Conservation (phyloP, 2,888 invertebrate species). For the Spilarctia lutea region DNA sequence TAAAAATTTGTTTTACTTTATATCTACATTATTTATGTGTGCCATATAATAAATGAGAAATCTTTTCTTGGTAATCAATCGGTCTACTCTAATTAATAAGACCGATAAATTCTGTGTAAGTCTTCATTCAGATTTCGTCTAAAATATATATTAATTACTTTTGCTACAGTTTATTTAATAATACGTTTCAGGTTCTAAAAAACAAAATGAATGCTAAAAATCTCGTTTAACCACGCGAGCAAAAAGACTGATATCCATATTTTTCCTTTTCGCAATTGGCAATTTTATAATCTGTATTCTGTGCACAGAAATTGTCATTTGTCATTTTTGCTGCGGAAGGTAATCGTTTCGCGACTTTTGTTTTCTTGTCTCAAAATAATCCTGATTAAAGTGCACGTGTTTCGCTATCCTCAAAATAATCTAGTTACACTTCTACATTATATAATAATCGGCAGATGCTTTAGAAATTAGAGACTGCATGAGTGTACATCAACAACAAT, state of each 20-base stretch:
- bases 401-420: slow-evolving; percentile 28
- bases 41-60: neutral
- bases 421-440: slow-evolving; percentile 23
- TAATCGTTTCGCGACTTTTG: slow-evolving; percentile 52
- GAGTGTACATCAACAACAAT: slow-evolving; percentile 63
- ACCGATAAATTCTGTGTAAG: no score
- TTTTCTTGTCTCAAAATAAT: slow-evolving; percentile 54
- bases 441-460: slow-evolving; percentile 27
- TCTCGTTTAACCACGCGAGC: no score
- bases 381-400: slow-evolving; percentile 40
- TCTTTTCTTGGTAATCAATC: no score
- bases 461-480: slow-evolving; percentile 48
- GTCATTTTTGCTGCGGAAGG: slow-evolving; percentile 51
- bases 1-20: neutral
- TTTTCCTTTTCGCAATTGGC: neutral
- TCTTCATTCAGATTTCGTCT: no score
- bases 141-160: no score
- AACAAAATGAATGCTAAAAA: no score
- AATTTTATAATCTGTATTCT: slow-evolving; percentile 16
- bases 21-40: neutral
- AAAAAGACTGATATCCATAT: slow-evolving; percentile 26
- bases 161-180: no score
- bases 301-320: slow-evolving; percentile 48
- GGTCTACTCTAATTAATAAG: no score
- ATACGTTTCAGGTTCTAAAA: no score